Conservation (phyloP, 2,797 vertebrate species). For the Mus spretus region DNA sequence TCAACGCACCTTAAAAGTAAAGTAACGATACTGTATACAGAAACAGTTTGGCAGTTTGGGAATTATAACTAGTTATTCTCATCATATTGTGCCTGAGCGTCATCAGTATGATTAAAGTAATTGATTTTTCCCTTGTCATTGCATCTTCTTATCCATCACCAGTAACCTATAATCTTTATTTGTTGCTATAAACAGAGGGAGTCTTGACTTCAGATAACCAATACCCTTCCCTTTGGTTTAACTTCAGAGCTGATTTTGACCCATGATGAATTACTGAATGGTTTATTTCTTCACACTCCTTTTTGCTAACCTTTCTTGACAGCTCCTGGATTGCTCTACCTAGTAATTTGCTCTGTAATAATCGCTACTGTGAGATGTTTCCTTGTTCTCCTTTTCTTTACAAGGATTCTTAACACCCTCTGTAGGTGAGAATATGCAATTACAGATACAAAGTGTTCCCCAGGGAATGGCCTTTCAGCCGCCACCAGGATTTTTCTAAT, state of each 20-base stretch:
- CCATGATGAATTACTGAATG: constrained; percentile 98
- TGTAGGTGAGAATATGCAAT: constrained; percentile 99
- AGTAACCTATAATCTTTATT: constrained; percentile 89
- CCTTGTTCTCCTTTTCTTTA: constrained; percentile 93
- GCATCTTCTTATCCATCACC: constrained; percentile 83
- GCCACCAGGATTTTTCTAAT: constrained; percentile 90
- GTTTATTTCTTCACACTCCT: constrained; percentile 95
- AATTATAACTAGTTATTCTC: constrained; percentile 73
- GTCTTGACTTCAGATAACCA: constrained; percentile 93
- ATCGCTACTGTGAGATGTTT: constrained; percentile 96
- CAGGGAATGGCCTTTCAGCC: constrained; percentile 92
- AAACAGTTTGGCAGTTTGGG: constrained; percentile 70
- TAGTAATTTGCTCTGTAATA: constrained; percentile 98
- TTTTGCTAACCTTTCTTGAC: constrained; percentile 98
- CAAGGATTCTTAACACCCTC: constrained; percentile 99
- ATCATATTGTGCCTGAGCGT: constrained; percentile 77
- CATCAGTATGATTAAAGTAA: constrained; percentile 80
- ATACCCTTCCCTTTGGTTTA: constrained; percentile 92
- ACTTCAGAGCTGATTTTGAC: constrained; percentile 93
- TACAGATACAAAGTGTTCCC: constrained; percentile 95
- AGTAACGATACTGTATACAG: constrained; percentile 64
- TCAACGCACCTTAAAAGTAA: constrained; percentile 76
- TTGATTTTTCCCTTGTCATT: constrained; percentile 85
- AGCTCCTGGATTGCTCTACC: constrained; percentile 97
- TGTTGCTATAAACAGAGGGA: constrained; percentile 90